Evolutionary conservation across 2,113 vertebrate species (phyloP).

Genomic region (Talpa occidentalis): DNA sequence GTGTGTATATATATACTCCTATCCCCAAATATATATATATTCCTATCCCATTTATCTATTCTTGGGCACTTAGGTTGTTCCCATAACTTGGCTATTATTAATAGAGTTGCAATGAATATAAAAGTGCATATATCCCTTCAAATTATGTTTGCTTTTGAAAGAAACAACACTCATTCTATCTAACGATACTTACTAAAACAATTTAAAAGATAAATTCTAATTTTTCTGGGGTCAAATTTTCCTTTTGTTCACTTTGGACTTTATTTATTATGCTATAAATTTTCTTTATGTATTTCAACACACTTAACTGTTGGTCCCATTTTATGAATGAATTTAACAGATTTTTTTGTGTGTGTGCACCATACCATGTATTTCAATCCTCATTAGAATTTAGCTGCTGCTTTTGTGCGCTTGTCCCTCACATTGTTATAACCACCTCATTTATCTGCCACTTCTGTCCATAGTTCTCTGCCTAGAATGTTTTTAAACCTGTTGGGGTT

Average conservation of each 20-base stretch:
- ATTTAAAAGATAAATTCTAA: slow-evolving; percentile 15
- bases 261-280: background rate
- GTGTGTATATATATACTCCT: too few species aligned
- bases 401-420: background rate
- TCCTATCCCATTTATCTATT: too few species aligned
- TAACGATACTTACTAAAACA: slow-evolving; percentile 24
- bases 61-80: too few species aligned
- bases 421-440: background rate
- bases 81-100: too few species aligned
- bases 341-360: background rate
- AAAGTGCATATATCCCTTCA: too few species aligned
- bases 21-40: too few species aligned
- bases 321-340: background rate
- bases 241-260: background rate
- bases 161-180: background rate
- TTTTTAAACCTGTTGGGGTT: background rate
- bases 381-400: background rate
- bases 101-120: too few species aligned
- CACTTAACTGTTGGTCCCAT: background rate
- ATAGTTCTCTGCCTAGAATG: background rate
- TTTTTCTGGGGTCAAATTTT: background rate
- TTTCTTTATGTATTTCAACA: background rate
- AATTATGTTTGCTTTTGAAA: background rate
- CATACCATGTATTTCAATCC: background rate
- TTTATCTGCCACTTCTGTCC: background rate